Conservation (phyloP, 2,797 vertebrate genomes). For the Onychomys torridus region DNA sequence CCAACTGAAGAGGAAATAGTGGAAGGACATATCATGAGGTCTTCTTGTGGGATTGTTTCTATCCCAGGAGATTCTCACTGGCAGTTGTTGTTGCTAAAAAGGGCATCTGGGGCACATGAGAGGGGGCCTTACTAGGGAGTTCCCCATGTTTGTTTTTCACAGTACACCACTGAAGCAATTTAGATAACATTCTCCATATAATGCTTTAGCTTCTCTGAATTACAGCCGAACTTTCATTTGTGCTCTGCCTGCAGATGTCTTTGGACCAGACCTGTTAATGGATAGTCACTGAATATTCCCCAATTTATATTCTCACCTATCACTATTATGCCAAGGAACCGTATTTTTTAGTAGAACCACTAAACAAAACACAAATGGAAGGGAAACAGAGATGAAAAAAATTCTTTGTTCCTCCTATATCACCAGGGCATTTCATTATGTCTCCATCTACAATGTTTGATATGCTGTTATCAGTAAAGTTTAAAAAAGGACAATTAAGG, state of each 20-base stretch:
- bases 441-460: conserved; percentile 19
- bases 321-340: conserved; percentile 17
- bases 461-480: conserved; percentile 14
- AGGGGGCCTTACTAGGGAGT: conserved; percentile 60
- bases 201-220: conserved; percentile 54
- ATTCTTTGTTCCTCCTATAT: neutral
- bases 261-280: conserved; percentile 47
- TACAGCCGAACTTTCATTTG: conserved; percentile 54
- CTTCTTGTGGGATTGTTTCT: conserved; percentile 35
- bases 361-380: conserved; percentile 28
- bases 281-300: neutral
- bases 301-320: conserved; percentile 43
- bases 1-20: conserved; percentile 42
- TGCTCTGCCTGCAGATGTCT: conserved; percentile 52
- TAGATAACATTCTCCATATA: conserved; percentile 43
- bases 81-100: conserved; percentile 60
- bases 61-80: conserved; percentile 42
- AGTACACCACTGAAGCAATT: conserved; percentile 54
- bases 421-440: conserved; percentile 19
- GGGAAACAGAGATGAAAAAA: neutral
- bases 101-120: conserved; percentile 33
- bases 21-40: neutral
- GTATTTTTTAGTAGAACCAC: conserved; percentile 2
- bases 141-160: conserved; percentile 46
- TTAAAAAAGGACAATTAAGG: conserved; percentile 51